A percentile compares a stretch with the other conserved stretches of the same genome.
phyloP scores from a whole-genome alignment of 2,888 invertebrate species.

The Ditylenchus weischeri region DNA sequence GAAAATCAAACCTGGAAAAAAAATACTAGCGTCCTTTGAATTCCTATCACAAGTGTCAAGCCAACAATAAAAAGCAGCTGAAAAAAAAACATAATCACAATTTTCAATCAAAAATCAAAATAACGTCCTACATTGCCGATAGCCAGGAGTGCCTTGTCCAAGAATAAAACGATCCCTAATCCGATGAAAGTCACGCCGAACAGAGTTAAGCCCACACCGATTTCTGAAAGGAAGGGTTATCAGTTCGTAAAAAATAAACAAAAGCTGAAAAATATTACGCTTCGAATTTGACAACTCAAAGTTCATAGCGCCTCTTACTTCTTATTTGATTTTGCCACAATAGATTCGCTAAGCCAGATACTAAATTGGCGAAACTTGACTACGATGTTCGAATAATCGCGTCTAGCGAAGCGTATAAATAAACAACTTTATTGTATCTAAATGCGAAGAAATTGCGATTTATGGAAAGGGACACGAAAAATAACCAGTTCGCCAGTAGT shows the following conservation, averaged over 20 bases:
- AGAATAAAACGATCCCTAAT: conserved; percentile 83
- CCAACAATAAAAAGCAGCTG: conserved; percentile 94
- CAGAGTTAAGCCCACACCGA: conserved; percentile 90
- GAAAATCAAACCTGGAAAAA: conserved; percentile 74
- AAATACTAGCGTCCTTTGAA: conserved; percentile 89
- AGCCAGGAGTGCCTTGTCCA: conserved; percentile 92
- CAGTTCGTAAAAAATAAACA: neutral
- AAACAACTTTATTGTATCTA: neutral
- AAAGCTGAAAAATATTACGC: conserved; percentile 27
- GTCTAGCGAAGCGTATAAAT: neutral
- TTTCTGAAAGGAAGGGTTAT: conserved; percentile 65
- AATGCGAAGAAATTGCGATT: neutral
- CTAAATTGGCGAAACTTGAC: neutral
- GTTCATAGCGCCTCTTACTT: conserved; percentile 29
- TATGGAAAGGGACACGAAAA: no score
- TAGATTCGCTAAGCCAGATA: neutral
- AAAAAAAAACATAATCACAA: conserved; percentile 61
- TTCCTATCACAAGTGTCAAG: conserved; percentile 89
- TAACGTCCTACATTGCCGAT: conserved; percentile 95
- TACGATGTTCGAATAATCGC: neutral
- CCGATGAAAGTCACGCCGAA: conserved; percentile 93
- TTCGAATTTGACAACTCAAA: conserved; percentile 41
- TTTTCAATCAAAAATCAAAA: neutral
- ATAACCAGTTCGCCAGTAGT: no score
- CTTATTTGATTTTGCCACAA: neutral